Conservation (phyloP, 2,113 vertebrate species). For the Syngnathus scovelli region DNA sequence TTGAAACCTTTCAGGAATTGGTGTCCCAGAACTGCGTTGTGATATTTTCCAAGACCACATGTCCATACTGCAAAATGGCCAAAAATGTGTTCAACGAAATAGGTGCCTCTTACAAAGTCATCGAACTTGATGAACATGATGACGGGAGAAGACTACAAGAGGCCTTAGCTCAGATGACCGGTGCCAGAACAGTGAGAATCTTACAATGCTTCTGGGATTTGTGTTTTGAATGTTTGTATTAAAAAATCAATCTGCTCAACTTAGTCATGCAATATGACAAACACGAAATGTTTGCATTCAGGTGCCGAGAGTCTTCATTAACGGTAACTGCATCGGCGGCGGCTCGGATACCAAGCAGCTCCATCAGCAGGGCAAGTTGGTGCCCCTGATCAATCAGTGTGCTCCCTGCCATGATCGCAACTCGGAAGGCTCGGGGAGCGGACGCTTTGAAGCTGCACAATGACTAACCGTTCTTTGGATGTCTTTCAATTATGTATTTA, state of each 20-base stretch:
- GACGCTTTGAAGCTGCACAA: constrained; percentile 44
- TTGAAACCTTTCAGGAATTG: constrained; percentile 71
- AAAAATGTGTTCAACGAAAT: constrained; percentile 87
- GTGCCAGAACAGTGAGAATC: constrained; percentile 81
- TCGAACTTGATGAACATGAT: constrained; percentile 81
- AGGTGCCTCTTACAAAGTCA: constrained; percentile 77
- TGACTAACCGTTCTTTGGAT: constrained; percentile 56
- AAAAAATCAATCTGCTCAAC: neutral
- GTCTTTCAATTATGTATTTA: constrained; percentile 34
- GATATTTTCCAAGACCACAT: constrained; percentile 94
- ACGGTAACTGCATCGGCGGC: constrained; percentile 87
- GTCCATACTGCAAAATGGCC: constrained; percentile 87
- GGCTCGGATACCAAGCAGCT: constrained; percentile 83
- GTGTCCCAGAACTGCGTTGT: constrained; percentile 88
- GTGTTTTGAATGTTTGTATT: neutral
- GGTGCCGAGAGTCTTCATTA: constrained; percentile 94
- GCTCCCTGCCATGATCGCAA: constrained; percentile 59
- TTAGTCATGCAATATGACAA: neutral
- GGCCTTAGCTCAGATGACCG: constrained; percentile 80
- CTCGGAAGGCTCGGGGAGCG: constrained; percentile 60
- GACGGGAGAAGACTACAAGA: constrained; percentile 85
- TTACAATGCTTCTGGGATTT: neutral
- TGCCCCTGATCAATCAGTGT: constrained; percentile 82
- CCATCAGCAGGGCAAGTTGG: constrained; percentile 82
- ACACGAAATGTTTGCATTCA: constrained; percentile 40